Percentiles rank a stretch among this genome's conserved stretches.
Evolutionary conservation across 2,888 invertebrate genomes (phyloP).

Genomic region (Rhyacophila evoluta): DNA sequence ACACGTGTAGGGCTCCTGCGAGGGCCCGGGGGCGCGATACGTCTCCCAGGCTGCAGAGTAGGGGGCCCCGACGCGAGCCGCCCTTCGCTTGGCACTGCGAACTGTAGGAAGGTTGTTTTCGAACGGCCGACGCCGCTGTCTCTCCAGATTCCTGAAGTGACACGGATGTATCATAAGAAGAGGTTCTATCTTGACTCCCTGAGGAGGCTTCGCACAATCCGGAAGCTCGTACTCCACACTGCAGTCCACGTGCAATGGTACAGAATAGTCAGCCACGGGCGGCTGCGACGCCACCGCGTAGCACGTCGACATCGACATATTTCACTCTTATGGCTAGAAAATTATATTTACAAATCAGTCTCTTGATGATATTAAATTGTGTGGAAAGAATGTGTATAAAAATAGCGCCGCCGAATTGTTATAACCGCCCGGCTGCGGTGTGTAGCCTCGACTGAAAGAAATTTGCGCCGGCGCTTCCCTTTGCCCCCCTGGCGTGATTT

Average conservation of each 20-base stretch:
- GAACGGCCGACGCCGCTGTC: conserved; percentile 76
- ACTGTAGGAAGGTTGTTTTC: conserved; percentile 74
- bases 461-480: conserved; percentile 33
- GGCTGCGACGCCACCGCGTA: conserved; percentile 33
- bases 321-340: conserved; percentile 38
- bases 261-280: conserved; percentile 69
- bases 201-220: conserved; percentile 79
- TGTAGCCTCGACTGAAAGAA: conserved; percentile 40
- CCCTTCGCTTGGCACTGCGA: conserved; percentile 70
- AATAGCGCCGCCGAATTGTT: conserved; percentile 37
- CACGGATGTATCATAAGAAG: conserved; percentile 82
- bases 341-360: conserved; percentile 50
- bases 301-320: conserved; percentile 32
- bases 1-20: conserved; percentile 47
- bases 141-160: conserved; percentile 79
- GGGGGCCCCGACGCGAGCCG: conserved; percentile 31
- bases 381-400: conserved; percentile 41
- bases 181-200: conserved; percentile 77
- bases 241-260: conserved; percentile 80
- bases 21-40: conserved; percentile 40
- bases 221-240: conserved; percentile 83
- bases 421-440: conserved; percentile 43
- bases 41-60: conserved; percentile 49
- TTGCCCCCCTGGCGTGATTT: background rate
- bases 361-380: conserved; percentile 45